Evolutionary conservation across 1,140 invertebrate species (phyloP), one percentile per base, ranked within the genome.

Genomic region (Lerema accius): DNA sequence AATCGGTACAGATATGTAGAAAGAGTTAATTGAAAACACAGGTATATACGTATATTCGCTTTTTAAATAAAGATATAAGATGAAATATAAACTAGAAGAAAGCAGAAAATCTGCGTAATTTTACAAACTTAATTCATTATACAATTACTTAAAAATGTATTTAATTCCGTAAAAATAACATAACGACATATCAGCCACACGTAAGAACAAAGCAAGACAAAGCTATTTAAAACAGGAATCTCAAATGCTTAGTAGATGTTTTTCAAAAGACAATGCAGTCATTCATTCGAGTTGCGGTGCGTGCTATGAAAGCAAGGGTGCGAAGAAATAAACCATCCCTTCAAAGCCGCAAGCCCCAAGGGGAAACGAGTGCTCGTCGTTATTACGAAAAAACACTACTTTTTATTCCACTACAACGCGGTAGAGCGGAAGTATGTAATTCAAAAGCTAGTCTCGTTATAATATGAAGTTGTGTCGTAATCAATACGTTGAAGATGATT

Each of bases 231-330:
- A 37, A 37, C 35, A 37, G 35, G 35, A 37, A 59, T 11, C 56
- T 48, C 13, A 45, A 59, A 59, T 15, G 15, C 56, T 16, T 32
- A 4, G 43, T 48, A 35, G 56, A 59, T 45, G 48, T 59, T 59
- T 46, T 45, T 59, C 37, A 48, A 37, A 37, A 37, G 56, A 59
- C 56, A 59, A 59, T 59, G 56, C 56, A 48, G 28, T 59, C 56
- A 59, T 59, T 58, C 55, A 58, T 58, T 58, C 26, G 46, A 58
- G 55, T 58, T 58, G 55, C 43, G 55, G 28, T 39, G 42, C 55
- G 55, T 58, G 55, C 42, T 58, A 46, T 58, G 55, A 58, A 58
- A 58, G 55, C 42, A 46, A 46, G 55, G 55, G 55, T 58, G 55
- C 28, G 55, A 58, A 58, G 55, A 58, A 58, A 58, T 58, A 32